Evolutionary conservation across 1,140 invertebrate species (phyloP).

Genomic region (Caerostris extrusa): DNA sequence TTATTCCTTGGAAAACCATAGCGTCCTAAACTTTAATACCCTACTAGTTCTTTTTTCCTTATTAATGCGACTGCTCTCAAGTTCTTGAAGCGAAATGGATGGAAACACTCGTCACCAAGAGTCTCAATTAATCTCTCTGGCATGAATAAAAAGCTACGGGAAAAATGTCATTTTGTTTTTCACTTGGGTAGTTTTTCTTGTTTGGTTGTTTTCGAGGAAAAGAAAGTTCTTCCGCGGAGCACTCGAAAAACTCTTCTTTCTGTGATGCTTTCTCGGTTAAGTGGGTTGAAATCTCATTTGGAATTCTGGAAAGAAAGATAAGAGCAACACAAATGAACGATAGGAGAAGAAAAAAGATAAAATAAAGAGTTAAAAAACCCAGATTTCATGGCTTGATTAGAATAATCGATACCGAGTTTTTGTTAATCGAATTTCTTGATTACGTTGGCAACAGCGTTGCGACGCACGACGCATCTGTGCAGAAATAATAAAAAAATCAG

Average conservation of each 20-base stretch:
- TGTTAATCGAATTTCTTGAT: not conserved
- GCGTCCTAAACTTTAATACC: too few species aligned
- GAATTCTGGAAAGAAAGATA: not conserved
- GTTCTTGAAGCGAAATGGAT: too few species aligned
- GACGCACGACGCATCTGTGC: too few species aligned
- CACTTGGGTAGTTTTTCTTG: too few species aligned
- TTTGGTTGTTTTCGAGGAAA: too few species aligned
- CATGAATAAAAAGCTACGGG: too few species aligned
- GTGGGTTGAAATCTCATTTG: slow-evolving; percentile 47
- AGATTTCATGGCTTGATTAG: slow-evolving; percentile 53
- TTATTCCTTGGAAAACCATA: too few species aligned
- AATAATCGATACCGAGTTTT: slow-evolving; percentile 64
- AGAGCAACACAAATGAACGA: not conserved
- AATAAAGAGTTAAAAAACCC: not conserved
- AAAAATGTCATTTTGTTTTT: too few species aligned
- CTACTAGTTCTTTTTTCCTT: too few species aligned
- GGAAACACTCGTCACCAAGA: too few species aligned
- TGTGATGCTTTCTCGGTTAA: not conserved
- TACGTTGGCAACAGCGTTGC: not conserved
- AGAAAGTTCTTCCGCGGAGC: not conserved
- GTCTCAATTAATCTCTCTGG: too few species aligned
- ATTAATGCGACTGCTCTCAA: too few species aligned
- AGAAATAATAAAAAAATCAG: not conserved
- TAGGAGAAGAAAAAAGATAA: not conserved
- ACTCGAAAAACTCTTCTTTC: not conserved